These are phyloP conservation scores for Bradysia coprophila DNA, from an alignment of 1,140 invertebrate genomes.

Conservation along the genomic window DNA sequence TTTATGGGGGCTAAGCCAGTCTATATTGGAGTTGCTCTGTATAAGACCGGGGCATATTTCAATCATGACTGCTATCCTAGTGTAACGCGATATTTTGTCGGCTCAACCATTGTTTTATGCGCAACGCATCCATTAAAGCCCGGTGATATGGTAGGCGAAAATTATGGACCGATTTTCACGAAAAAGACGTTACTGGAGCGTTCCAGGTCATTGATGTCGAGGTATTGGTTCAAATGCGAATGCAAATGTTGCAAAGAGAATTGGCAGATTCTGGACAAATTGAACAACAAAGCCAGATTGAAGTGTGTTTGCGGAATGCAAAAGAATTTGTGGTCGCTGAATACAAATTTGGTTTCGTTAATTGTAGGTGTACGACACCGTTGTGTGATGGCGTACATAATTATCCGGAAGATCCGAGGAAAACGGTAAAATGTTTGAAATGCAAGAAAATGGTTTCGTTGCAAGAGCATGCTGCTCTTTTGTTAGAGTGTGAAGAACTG, in stretches of 20 bases:
- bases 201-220: constrained; percentile 37
- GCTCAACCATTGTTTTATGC: constrained; percentile 48
- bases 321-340: not conserved
- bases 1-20: constrained; percentile 33
- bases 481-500: constrained; percentile 29
- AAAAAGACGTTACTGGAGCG: constrained; percentile 40
- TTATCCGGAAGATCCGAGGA: constrained; percentile 21
- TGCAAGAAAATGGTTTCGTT: constrained; percentile 32
- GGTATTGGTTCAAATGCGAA: constrained; percentile 66
- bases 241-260: constrained; percentile 56
- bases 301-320: constrained; percentile 10
- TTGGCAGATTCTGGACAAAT: constrained; percentile 50
- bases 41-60: constrained; percentile 60
- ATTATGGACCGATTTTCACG: constrained; percentile 70
- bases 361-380: constrained; percentile 33
- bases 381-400: constrained; percentile 30
- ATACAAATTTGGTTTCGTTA: not conserved
- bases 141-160: constrained; percentile 55
- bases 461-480: constrained; percentile 22
- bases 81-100: constrained; percentile 60
- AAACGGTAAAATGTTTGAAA: constrained; percentile 26
- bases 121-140: constrained; percentile 39
- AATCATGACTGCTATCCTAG: constrained; percentile 79
- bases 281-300: constrained; percentile 27
- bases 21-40: constrained; percentile 62